Percentiles rank a stretch among this genome's conserved stretches.
These are phyloP conservation scores for Megalopta genalis DNA, from an alignment of 1,140 invertebrate species.

Conservation along the genomic window DNA sequence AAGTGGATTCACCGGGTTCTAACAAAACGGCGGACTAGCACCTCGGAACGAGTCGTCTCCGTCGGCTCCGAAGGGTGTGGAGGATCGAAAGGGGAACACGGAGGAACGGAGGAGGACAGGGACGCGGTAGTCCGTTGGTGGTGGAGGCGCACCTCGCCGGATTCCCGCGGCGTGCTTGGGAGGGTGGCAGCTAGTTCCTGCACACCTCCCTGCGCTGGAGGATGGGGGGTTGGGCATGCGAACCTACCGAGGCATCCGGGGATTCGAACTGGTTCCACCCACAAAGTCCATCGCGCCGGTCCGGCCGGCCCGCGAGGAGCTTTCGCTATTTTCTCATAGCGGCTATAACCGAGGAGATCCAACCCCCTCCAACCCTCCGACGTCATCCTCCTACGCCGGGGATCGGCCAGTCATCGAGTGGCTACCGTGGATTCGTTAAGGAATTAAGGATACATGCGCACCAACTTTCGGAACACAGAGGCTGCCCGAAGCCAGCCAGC, in stretches of 20 bases:
- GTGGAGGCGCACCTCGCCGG: slow-evolving; percentile 16
- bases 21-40: slow-evolving; percentile 62
- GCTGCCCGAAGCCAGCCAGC: neutral
- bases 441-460: slow-evolving; percentile 52
- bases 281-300: slow-evolving; percentile 79
- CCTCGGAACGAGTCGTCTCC: slow-evolving; percentile 59
- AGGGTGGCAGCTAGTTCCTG: slow-evolving; percentile 57
- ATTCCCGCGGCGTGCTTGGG: slow-evolving; percentile 45
- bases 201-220: slow-evolving; percentile 59
- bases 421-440: slow-evolving; percentile 56
- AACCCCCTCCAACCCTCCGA: slow-evolving; percentile 16
- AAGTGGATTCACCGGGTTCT: slow-evolving; percentile 63
- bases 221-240: slow-evolving; percentile 72
- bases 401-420: slow-evolving; percentile 63
- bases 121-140: too few species aligned
- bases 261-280: slow-evolving; percentile 79
- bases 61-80: neutral
- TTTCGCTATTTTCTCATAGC: slow-evolving; percentile 72
- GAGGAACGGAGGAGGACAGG: too few species aligned
- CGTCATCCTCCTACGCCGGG: slow-evolving; percentile 53
- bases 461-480: slow-evolving; percentile 9
- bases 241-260: slow-evolving; percentile 70
- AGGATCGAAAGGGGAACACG: slow-evolving; percentile 30
- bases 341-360: slow-evolving; percentile 52
- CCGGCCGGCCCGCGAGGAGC: slow-evolving; percentile 71